Percentiles rank a stretch among this genome's conserved stretches.
These are phyloP conservation scores for Trachurus trachurus DNA, from an alignment of 2,797 vertebrate genomes.

Conservation along the genomic window DNA sequence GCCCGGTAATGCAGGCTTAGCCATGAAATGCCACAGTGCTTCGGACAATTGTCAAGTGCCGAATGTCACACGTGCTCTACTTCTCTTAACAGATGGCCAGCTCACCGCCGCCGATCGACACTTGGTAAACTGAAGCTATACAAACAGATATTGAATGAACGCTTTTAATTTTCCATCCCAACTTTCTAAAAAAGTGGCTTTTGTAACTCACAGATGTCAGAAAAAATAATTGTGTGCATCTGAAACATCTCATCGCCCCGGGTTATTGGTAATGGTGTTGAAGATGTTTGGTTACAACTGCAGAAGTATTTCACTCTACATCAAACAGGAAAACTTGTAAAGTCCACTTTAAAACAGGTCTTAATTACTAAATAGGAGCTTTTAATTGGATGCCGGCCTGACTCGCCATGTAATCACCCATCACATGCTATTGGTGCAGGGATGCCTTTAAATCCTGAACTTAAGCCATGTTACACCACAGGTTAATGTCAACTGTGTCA, in stretches of 20 bases:
- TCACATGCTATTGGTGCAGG: slow-evolving; percentile 60
- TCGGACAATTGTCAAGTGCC: slow-evolving; percentile 44
- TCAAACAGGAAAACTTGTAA: slow-evolving; percentile 31
- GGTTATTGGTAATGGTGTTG: too few species aligned
- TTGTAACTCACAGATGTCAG: background rate
- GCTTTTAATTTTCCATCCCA: slow-evolving; percentile 5
- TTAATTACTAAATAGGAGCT: slow-evolving; percentile 78
- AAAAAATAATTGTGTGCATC: background rate
- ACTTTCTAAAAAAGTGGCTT: background rate
- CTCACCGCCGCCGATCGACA: slow-evolving; percentile 15
- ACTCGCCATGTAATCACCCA: slow-evolving; percentile 63
- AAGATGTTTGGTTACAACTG: background rate
- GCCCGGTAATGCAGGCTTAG: slow-evolving; percentile 68
- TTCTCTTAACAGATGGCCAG: slow-evolving; percentile 56
- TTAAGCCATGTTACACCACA: slow-evolving; percentile 73
- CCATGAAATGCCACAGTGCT: slow-evolving; percentile 52
- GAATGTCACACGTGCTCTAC: slow-evolving; percentile 67
- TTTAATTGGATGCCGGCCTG: slow-evolving; percentile 75
- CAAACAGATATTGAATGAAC: background rate
- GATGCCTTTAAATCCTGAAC: slow-evolving; percentile 67
- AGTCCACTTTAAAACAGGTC: slow-evolving; percentile 62
- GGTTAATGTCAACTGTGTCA: slow-evolving; percentile 66
- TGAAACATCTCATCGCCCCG: background rate
- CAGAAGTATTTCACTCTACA: background rate
- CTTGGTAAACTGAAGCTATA: background rate